Evolutionary conservation across 2,113 vertebrate species (phyloP).

Genomic region (Gobius niger): DNA sequence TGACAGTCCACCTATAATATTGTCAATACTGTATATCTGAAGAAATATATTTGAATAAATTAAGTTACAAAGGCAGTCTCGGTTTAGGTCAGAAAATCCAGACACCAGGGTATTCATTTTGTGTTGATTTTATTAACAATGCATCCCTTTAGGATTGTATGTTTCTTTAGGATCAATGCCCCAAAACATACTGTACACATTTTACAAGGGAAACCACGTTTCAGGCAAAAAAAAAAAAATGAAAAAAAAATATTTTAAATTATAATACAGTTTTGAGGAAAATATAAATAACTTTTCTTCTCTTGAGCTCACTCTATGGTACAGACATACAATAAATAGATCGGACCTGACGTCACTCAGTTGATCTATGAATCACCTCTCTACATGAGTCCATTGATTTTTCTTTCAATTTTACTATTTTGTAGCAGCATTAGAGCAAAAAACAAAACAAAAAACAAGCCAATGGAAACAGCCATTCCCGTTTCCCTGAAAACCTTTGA

Average conservation of each 20-base stretch:
- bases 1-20: not conserved
- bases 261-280: conserved; percentile 89
- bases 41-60: not conserved
- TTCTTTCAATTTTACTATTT: not conserved
- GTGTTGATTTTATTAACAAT: conserved; percentile 90
- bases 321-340: conserved; percentile 98
- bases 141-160: conserved; percentile 94
- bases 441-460: conserved; percentile 67
- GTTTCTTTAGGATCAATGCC: conserved; percentile 91
- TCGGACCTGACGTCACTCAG: conserved; percentile 88
- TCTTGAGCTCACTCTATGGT: conserved; percentile 88
- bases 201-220: conserved; percentile 87
- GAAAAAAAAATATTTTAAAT: conserved; percentile 86
- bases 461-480: conserved; percentile 67
- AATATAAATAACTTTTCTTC: conserved; percentile 94
- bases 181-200: conserved; percentile 93
- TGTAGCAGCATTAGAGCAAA: conserved; percentile 77
- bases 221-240: conserved; percentile 81
- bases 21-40: not conserved
- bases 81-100: not conserved
- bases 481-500: conserved; percentile 70
- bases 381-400: conserved; percentile 70
- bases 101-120: conserved; percentile 60
- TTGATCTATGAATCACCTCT: conserved; percentile 73
- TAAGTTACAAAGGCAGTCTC: not conserved